Evolutionary conservation across 2,888 invertebrate genomes (phyloP), one percentile per base, ranked within the genome.

Genomic region (Pseudolycoriella hygida): DNA sequence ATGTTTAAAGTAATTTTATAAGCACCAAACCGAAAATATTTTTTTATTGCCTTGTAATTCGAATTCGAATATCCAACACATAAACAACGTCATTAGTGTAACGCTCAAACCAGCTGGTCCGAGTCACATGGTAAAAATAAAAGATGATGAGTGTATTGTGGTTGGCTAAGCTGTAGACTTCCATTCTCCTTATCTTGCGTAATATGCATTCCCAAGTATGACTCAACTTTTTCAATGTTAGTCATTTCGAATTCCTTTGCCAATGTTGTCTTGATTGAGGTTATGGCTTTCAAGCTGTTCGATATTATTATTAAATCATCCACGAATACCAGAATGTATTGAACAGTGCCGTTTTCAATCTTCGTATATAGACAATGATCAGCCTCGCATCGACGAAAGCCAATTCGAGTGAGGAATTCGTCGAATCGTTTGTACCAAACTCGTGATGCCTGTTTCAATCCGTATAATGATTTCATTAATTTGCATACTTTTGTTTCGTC

Each of bases 381-480:
- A 41, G 49, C 45, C 44, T 46, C 47, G 30, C 50, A 48, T 42
- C 49, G 50, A 15, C 42, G 46, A 31, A 44, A 39, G 14, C 46
- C 45, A 43, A 45, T 43, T 25, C 42, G 40, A 37, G 45, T 40
- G 31, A 52, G 47, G 25, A 14, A 44, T 15, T 14, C 2, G 48
- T 52, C 17, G 46, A 46, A 11, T 45, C 40, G 10, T 50, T 46
- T 10, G 47, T 43, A 15, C 53, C 54, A 47, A 47, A 49, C 17
- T 46, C 44, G 38, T 50, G 49, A 12, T 41, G 47, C 47, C n/a
- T n/a, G n/a, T n/a, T n/a, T n/a, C n/a, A n/a, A n/a, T n/a, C n/a
- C n/a, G n/a, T n/a, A n/a, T n/a, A 51, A n/a, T 18, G 42, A 15
- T 46, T 47, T 43, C 37, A 38, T 17, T 6, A 44, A 19, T 40